A percentile compares a stretch with the other conserved stretches of the same genome.
phyloP scores from a whole-genome alignment of 2,113 vertebrate genomes.

The Agapornis roseicollis region DNA sequence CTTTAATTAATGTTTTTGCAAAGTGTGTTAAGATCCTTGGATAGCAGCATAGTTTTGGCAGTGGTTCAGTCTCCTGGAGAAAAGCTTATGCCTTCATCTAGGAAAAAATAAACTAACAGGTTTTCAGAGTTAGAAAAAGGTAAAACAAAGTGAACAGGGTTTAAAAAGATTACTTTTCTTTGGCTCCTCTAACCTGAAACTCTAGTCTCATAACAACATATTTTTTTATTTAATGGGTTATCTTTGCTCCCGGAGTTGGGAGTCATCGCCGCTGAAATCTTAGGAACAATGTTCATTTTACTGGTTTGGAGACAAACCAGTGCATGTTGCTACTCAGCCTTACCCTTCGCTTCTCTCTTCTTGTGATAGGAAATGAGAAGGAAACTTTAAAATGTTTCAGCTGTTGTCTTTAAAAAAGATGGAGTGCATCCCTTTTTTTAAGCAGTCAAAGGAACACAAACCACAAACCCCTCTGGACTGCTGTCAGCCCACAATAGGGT shows the following conservation, averaged over 20 bases:
- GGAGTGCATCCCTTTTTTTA: background rate
- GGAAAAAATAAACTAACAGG: background rate
- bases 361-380: background rate
- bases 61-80: constrained; percentile 15
- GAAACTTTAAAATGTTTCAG: background rate
- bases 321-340: background rate
- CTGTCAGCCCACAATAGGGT: background rate
- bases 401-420: background rate
- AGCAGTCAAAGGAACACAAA: background rate
- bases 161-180: background rate
- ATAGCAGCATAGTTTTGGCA: constrained; percentile 16
- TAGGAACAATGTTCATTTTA: background rate
- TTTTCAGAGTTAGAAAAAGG: background rate
- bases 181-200: background rate
- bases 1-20: constrained; percentile 48
- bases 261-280: background rate
- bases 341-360: background rate
- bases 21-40: background rate
- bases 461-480: background rate
- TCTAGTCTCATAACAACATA: background rate
- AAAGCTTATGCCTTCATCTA: background rate
- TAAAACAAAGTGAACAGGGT: background rate
- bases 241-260: background rate
- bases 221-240: background rate
- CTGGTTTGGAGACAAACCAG: background rate